phyloP scores from a whole-genome alignment of 2,113 vertebrate genomes.

The Xiphias gladius region DNA sequence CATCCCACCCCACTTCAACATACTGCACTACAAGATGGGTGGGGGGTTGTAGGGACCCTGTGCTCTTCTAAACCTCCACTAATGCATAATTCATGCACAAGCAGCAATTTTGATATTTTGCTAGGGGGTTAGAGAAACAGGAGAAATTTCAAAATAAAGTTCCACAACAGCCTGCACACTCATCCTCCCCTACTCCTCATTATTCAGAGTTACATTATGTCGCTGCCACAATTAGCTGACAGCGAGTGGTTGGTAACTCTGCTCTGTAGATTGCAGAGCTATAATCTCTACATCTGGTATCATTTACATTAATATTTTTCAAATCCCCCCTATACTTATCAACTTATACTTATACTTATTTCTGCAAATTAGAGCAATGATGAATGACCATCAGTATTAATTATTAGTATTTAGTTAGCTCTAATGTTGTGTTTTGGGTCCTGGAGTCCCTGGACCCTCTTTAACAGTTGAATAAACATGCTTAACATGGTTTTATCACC shows the following conservation, averaged over 20 bases:
- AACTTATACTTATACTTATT: too few relatives aligned
- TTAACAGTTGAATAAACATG: neutral
- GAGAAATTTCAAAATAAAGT: conserved; percentile 91
- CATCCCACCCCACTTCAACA: conserved; percentile 72
- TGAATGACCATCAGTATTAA: neutral
- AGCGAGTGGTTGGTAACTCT: conserved; percentile 87
- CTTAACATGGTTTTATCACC: too few relatives aligned
- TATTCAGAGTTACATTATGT: conserved; percentile 90
- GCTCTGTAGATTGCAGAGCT: conserved; percentile 81
- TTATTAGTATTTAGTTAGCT: neutral
- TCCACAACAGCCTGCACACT: conserved; percentile 34
- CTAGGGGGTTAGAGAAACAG: conserved; percentile 91
- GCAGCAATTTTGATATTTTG: conserved; percentile 98
- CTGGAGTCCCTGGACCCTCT: neutral
- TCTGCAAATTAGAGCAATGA: neutral
- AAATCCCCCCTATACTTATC: neutral
- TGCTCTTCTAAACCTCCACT: conserved; percentile 92
- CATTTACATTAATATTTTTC: neutral
- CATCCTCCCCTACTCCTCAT: conserved; percentile 42
- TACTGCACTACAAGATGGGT: conserved; percentile 86
- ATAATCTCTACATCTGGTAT: neutral
- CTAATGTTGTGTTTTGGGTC: neutral
- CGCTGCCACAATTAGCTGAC: conserved; percentile 86
- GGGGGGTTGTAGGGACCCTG: conserved; percentile 66
- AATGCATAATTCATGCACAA: conserved; percentile 99